Base-by-base conservation (phyloP, 2,113 vertebrate genomes). In the Terrapene triunguis region DNA sequence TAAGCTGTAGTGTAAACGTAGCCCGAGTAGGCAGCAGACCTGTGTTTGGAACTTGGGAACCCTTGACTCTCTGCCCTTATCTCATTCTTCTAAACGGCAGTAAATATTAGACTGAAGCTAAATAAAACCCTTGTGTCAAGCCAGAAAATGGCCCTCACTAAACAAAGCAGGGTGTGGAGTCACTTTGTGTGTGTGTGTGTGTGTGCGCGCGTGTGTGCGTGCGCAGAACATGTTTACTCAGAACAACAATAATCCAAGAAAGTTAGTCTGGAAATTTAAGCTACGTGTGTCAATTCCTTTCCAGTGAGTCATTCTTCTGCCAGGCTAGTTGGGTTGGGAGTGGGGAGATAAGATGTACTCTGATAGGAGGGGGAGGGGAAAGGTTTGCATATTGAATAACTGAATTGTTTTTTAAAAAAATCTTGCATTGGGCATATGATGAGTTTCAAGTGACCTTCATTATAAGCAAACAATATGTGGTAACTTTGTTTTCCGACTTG, bases 361-460 rank as follows among this genome's bases (percentile, higher is more conserved):
- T 81, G 50, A 21, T n/a, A 11, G 50, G 12, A 21, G 17, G 21
- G 69, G 47, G 90, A 44, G 82, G 16, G 69, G 69, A 42, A 44
- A 76, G 12, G 10, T 76, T 27, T 76, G 38, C 38, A 42, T 76
- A 76, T 44, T 76, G 22, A 47, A 76, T 42, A 76, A 76, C 17
- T 42, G 69, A 92, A 42, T 53, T 69, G 35, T 3, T 47, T 93
- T 69, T 38, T 5, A 69, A 69, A 51, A 42, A 96, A 88, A 55
- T 10, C 59, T 69, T 80, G 51, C 90, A 1, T 4, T 0, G 0
- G 86, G 59, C 72, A 13, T 35, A 69, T 65, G 62, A 81, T 96
- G 44, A 72, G 29, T 93, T 95, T 94, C 74, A 87, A n/a, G 13
- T 96, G 96, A 96, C 96, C 96, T 97, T 96, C 85, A 29, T 16